Conservation (phyloP, 2,797 vertebrate genomes). For the Chromis chromis region DNA sequence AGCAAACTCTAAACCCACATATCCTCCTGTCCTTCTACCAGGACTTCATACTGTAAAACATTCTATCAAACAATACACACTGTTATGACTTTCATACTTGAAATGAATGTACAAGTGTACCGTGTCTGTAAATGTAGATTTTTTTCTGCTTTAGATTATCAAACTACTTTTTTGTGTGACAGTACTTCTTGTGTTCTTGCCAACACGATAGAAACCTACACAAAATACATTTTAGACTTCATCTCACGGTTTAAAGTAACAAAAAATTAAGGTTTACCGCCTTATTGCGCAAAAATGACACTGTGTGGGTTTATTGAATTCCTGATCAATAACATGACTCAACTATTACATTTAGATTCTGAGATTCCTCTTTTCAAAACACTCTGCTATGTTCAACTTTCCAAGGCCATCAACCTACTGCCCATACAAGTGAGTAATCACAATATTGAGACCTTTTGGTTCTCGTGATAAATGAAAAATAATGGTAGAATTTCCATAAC, state of each 20-base stretch:
- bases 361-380: slow-evolving; percentile 2
- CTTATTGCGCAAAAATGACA: not conserved
- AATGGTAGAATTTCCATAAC: not conserved
- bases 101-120: not conserved
- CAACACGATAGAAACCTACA: not conserved
- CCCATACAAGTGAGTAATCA: not conserved
- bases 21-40: not conserved
- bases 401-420: not conserved
- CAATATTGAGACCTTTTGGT: not conserved
- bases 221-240: not conserved
- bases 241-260: not conserved
- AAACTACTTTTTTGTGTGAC: not conserved
- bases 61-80: not conserved
- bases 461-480: not conserved
- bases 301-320: not conserved
- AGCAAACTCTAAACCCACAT: not conserved
- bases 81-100: not conserved
- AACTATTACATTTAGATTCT: not conserved
- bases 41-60: not conserved
- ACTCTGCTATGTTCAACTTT: not conserved
- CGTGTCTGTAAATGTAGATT: not conserved
- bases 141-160: not conserved
- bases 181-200: not conserved
- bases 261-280: not conserved
- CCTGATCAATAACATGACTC: not conserved